phyloP scores from a whole-genome alignment of 2,888 invertebrate species.

The Ormyrus labotus region DNA sequence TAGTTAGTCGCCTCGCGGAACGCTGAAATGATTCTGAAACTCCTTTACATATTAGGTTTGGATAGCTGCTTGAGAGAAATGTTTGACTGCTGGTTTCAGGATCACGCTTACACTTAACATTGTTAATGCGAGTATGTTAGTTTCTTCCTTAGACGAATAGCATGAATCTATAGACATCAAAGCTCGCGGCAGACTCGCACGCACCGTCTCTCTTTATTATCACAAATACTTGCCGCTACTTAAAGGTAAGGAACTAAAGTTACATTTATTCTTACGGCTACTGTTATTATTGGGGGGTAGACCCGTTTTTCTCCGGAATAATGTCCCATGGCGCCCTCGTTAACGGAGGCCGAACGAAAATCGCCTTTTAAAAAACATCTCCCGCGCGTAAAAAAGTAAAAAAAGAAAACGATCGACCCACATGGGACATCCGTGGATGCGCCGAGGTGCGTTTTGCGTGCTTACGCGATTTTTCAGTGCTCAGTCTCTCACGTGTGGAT shows the following conservation, averaged over 20 bases:
- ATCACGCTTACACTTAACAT: not conserved
- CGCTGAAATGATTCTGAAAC: too few relatives aligned
- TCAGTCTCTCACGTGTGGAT: slow-evolving; percentile 43
- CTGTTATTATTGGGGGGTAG: slow-evolving; percentile 20
- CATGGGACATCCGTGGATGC: slow-evolving; percentile 35
- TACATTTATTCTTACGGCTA: slow-evolving; percentile 22
- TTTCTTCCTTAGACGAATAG: not conserved
- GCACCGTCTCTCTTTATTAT: slow-evolving; percentile 39
- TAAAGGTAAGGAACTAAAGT: slow-evolving; percentile 54
- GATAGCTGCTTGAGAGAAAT: not conserved
- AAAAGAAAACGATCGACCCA: not conserved
- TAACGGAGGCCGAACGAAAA: not conserved
- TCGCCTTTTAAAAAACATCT: not conserved
- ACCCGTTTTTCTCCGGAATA: slow-evolving; percentile 47
- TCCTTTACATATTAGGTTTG: too few relatives aligned
- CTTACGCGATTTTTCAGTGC: slow-evolving; percentile 11
- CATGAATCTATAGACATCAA: slow-evolving; percentile 2
- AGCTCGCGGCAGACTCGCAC: slow-evolving; percentile 55
- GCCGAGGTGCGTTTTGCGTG: slow-evolving; percentile 17
- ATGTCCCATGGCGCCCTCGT: slow-evolving; percentile 20
- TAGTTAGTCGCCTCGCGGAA: too few relatives aligned
- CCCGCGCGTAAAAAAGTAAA: slow-evolving; percentile 2
- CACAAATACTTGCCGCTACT: slow-evolving; percentile 55
- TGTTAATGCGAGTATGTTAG: slow-evolving; percentile 27
- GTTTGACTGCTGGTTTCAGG: not conserved